Evolutionary conservation across 2,113 vertebrate genomes (phyloP), one percentile per base, ranked within the genome.

Genomic region (Cinclus mexicanus): DNA sequence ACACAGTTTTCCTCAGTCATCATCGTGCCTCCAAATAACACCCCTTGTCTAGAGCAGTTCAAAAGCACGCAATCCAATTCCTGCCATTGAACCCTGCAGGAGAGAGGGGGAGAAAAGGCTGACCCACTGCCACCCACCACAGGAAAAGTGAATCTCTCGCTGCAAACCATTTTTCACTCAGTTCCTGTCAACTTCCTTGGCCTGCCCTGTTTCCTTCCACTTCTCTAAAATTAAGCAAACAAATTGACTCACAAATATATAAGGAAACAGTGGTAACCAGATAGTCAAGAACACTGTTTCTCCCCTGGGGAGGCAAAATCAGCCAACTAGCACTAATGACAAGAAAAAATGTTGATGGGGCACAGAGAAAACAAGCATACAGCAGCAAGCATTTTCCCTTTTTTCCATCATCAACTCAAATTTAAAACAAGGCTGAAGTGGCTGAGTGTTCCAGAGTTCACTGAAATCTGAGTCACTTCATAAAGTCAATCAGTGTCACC

Each of bases 301-400:
- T 93, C 42, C 37, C 28, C 8, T 1, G 0, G 14, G 25, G 33
- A 82, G 59, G 29, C 31, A 74, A 91, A 76, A 86, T 37, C 59
- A 81, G 35, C 13, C 44, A 9, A 21, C 6, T 19, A 79, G 31
- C 0, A 1, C 57, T 39, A 86, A 79, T 0, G 0, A 3, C 35
- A 79, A 29, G 12, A 60, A 37, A 33, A 25, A 61, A 11, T 55
- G 24, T 33, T 39, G 23, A 46, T 24, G 10, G 22, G 21, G 17
- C 25, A 57, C 41, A 44, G 26, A 69, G 28, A 17, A 91, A 81
- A 59, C 13, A 18, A 63, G 28, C 15, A 23, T 22, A 18, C 2
- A 5, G 25, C 44, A 65, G 22, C 29, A 70, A 87, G 20, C 28
- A 55, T 1, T 6, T 6, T 23, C 29, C 35, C 7, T 65, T 90